Percentiles rank a stretch among this genome's conserved stretches.
Conservation (phyloP, 1,140 invertebrate genomes). For the Nymphalis io region DNA sequence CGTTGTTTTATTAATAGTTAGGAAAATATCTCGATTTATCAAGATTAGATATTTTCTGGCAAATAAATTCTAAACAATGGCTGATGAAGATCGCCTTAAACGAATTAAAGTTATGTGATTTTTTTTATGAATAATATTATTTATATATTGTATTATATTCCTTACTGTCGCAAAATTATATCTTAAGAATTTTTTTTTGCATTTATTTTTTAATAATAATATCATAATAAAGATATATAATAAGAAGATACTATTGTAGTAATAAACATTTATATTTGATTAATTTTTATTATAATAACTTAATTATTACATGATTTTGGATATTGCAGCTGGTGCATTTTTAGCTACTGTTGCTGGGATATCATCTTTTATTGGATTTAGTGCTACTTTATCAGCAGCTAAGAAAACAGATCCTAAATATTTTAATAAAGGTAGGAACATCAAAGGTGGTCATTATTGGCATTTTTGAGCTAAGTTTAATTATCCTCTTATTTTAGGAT, state of each 20-base stretch:
- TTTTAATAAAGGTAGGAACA: constrained; percentile 87
- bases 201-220: too few species aligned
- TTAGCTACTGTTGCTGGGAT: constrained; percentile 88
- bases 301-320: not conserved
- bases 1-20: too few species aligned
- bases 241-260: too few species aligned
- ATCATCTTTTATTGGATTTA: constrained; percentile 91
- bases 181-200: too few species aligned
- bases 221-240: too few species aligned
- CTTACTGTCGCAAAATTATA: too few species aligned
- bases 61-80: constrained; percentile 35
- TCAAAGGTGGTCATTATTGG: not conserved
- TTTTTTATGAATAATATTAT: not conserved
- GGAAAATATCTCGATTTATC: too few species aligned
- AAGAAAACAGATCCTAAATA: constrained; percentile 90
- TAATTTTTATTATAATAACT: not conserved
- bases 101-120: constrained; percentile 64
- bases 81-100: constrained; percentile 61
- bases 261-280: too few species aligned
- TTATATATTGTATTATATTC: too few species aligned
- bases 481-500: constrained; percentile 50
- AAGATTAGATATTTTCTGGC: not conserved
- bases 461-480: not conserved
- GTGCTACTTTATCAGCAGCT: constrained; percentile 86
- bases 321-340: constrained; percentile 86